Evolutionary conservation across 2,113 vertebrate genomes (phyloP).

Genomic region (Catagonus wagneri): DNA sequence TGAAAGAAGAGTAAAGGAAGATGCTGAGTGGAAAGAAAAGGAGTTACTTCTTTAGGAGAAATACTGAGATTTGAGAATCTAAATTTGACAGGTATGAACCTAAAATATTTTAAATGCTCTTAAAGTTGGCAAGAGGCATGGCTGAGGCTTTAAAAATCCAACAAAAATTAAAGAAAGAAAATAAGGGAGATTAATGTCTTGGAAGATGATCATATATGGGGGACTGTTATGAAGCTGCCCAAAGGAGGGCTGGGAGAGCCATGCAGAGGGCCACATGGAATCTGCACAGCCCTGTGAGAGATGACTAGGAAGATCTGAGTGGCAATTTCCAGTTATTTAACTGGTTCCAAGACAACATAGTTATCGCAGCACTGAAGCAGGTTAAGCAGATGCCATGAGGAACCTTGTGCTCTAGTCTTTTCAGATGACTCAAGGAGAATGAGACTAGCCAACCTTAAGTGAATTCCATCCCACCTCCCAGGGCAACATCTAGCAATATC

Average conservation of each 20-base stretch:
- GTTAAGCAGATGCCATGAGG: not conserved
- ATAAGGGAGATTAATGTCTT: not conserved
- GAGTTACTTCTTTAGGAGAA: not conserved
- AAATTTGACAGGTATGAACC: not conserved
- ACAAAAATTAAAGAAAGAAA: not conserved
- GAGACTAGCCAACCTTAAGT: not conserved
- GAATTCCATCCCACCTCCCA: not conserved
- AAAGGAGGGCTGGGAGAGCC: not conserved
- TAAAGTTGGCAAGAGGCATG: not conserved
- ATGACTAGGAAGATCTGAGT: not conserved
- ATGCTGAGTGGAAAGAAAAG: not conserved
- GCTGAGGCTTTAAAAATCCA: not conserved
- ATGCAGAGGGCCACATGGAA: not conserved
- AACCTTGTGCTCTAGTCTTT: not conserved
- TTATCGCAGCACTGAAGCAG: not conserved
- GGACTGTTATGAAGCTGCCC: not conserved
- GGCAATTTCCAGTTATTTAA: not conserved
- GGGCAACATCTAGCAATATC: not conserved
- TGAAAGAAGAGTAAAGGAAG: not conserved
- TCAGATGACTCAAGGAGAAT: not conserved
- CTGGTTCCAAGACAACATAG: not conserved
- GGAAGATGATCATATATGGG: too few species aligned
- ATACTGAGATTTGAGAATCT: slow-evolving; percentile 1
- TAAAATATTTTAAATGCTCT: not conserved
- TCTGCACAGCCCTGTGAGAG: not conserved